phyloP scores from a whole-genome alignment of 1,140 invertebrate species.

The Diabrotica virgifera region DNA sequence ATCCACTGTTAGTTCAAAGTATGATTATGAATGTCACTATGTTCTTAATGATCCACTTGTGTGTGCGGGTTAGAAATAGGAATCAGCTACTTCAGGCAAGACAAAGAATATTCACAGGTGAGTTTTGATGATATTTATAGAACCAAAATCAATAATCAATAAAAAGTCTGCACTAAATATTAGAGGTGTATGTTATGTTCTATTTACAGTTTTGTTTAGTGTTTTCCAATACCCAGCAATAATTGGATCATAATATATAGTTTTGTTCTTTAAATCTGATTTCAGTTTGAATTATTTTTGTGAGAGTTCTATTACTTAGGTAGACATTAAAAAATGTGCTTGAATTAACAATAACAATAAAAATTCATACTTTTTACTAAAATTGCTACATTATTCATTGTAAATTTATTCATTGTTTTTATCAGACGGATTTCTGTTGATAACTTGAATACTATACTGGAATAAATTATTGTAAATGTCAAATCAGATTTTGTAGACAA shows the following conservation, averaged over 20 bases:
- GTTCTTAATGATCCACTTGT: conserved; percentile 93
- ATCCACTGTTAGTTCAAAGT: conserved; percentile 92
- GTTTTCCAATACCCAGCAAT: background rate
- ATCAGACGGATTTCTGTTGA: no score
- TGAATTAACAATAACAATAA: no score
- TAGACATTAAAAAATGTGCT: no score
- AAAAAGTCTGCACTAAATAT: conserved; percentile 6
- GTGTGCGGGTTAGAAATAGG: conserved; percentile 82
- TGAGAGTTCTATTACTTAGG: no score
- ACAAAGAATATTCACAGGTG: conserved; percentile 84
- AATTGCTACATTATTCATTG: no score
- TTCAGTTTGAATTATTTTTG: background rate
- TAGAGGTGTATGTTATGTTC: background rate
- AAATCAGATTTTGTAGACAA: no score
- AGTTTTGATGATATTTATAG: conserved; percentile 26
- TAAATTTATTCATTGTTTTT: no score
- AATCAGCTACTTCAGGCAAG: conserved; percentile 75
- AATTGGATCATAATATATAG: no score
- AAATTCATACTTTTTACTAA: no score
- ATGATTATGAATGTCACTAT: conserved; percentile 96
- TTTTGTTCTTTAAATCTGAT: background rate
- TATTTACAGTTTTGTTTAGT: background rate
- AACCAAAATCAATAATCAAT: conserved; percentile 17
- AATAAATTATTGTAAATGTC: no score
- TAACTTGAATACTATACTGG: no score